Evolutionary conservation across 2,113 vertebrate genomes (phyloP), one percentile per base, ranked within the genome.

Genomic region (Dissostichus mawsoni): DNA sequence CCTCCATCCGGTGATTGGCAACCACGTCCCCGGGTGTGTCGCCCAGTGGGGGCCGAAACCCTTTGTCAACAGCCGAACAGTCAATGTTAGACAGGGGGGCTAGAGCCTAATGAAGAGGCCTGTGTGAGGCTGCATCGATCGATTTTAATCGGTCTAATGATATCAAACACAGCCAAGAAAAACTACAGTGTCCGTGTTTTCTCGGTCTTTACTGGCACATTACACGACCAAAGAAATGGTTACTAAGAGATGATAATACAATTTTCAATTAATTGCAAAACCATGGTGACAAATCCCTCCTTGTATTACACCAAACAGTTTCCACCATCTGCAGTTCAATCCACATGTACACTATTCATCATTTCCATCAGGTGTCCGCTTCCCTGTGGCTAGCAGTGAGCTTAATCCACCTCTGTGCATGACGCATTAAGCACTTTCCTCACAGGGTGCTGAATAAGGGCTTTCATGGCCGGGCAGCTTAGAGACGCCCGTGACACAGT

Each of bases 91-190:
- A 83, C 70, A 9, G 55, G 76, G 72, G 73, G 84, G 86, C 29
- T 74, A 64, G 77, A 81, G 85, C 67, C 87, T 94, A 93, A 94
- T 94, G 89, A 93, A 93, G 90, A 90, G 80, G 84, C 72, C 63
- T 20, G 74, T 80, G 85, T 87, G 88, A 86, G 84, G 79, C 74
- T 66, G 33, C n/a, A 72, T 86, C 72, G 74, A 94, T 92, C 83
- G 68, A 89, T 90, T 81, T 62, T n/a, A n/a, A n/a, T n/a, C n/a
- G n/a, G n/a, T n/a, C 74, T 92, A 94, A 93, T 89, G 90, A 90
- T 83, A 89, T 81, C 59, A 87, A 78, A 68, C 2, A 2, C 69
- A 72, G 64, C 57, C 18, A 4, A 73, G 73, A 78, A 62, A 80
- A 80, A 80, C 80, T 68, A 36, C 18, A 0, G 66, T 0, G n/a